phyloP scores from a whole-genome alignment of 2,113 vertebrate species.

The Platycercus adscitus region DNA sequence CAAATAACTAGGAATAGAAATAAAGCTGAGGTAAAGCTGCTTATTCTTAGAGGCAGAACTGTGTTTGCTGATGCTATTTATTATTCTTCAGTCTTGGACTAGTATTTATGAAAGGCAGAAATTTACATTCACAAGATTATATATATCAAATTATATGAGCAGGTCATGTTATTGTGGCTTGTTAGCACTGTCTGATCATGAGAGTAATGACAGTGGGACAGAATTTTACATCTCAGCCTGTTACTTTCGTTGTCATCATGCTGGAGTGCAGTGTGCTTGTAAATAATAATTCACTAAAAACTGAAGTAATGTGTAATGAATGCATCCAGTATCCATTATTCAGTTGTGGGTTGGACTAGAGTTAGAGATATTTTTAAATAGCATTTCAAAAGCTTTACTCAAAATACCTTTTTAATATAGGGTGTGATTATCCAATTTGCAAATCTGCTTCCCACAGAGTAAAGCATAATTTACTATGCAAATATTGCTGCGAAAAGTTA shows the following conservation, averaged over 20 bases:
- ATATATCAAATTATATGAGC: not conserved
- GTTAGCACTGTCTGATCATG: not conserved
- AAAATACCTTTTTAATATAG: conserved; percentile 36
- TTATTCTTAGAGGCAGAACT: not conserved
- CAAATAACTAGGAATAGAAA: not conserved
- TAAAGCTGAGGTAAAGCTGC: not conserved
- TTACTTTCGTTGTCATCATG: not conserved
- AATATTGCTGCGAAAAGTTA: not conserved
- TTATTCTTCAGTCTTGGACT: not conserved
- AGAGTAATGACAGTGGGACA: not conserved
- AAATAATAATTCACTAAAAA: not conserved
- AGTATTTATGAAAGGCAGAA: not conserved
- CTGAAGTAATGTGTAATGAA: not conserved
- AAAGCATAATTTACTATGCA: conserved; percentile 7
- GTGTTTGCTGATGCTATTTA: not conserved
- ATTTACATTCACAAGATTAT: not conserved
- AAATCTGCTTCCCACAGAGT: not conserved
- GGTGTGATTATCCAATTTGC: conserved; percentile 36
- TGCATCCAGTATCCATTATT: not conserved
- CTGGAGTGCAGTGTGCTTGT: not conserved
- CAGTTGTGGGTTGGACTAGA: not conserved
- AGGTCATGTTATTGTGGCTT: not conserved
- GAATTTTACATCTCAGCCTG: not conserved
- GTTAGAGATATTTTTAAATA: not conserved
- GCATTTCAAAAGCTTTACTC: not conserved